Evolutionary conservation across 2,113 vertebrate species (phyloP).

Genomic region (Hydrochoerus hydrochaeris): DNA sequence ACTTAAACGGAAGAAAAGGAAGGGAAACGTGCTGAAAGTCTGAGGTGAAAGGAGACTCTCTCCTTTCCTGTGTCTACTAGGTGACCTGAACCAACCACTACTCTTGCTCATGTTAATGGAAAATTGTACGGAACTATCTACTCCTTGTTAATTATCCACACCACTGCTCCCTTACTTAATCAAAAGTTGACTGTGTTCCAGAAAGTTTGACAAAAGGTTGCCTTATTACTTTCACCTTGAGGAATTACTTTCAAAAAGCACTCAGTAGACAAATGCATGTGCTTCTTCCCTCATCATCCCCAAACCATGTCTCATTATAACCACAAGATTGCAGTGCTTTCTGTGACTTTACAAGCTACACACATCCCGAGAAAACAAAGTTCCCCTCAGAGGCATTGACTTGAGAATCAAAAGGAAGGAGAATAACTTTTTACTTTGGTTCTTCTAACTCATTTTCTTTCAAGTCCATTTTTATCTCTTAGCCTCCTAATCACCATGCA

Average conservation of each 20-base stretch:
- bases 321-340: not conserved
- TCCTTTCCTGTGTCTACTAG: not conserved
- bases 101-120: not conserved
- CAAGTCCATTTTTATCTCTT: not conserved
- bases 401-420: conserved; percentile 18
- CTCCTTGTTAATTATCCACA: conserved; percentile 68
- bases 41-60: not conserved
- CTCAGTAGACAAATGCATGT: not conserved
- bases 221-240: conserved; percentile 71
- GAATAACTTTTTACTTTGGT: not conserved
- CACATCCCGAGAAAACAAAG: not conserved
- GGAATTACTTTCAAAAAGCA: conserved; percentile 56
- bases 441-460: not conserved
- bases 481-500: not conserved
- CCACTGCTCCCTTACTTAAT: conserved; percentile 51
- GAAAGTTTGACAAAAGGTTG: conserved; percentile 35
- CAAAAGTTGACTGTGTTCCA: conserved; percentile 26
- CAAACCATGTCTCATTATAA: not conserved
- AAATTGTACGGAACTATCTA: not conserved
- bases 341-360: not conserved
- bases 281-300: not conserved
- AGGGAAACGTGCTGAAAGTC: not conserved
- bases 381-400: not conserved
- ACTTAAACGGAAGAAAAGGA: not conserved
- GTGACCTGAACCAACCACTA: not conserved